phyloP scores from a whole-genome alignment of 2,888 invertebrate genomes.

The Oligia fasciuncula region DNA sequence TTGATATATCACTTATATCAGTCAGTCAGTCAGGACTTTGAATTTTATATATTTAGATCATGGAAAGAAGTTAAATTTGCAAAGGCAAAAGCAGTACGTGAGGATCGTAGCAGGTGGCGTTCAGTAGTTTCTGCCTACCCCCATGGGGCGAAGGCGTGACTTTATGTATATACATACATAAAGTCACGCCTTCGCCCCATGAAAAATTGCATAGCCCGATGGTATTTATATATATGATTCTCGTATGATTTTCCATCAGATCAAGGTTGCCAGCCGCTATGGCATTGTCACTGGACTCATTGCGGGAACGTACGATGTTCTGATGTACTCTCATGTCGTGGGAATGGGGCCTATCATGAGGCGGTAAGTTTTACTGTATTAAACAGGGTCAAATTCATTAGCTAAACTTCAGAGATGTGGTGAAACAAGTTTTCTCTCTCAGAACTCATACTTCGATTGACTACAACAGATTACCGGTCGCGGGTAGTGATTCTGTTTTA shows the following conservation, averaged over 20 bases:
- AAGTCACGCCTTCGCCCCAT: too few species aligned
- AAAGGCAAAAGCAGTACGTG: too few species aligned
- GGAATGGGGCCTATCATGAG: constrained; percentile 71
- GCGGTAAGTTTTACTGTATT: constrained; percentile 62
- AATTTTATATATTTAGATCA: too few species aligned
- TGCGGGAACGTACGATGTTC: constrained; percentile 75
- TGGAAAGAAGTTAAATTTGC: background rate
- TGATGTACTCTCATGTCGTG: constrained; percentile 80
- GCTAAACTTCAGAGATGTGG: background rate
- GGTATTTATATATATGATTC: background rate
- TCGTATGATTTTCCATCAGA: constrained; percentile 63
- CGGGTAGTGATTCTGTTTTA: background rate
- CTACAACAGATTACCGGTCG: background rate
- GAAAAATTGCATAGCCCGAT: background rate
- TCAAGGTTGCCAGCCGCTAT: constrained; percentile 77
- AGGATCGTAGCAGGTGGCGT: too few species aligned
- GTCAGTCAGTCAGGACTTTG: too few species aligned
- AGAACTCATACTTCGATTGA: background rate
- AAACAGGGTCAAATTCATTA: background rate
- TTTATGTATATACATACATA: too few species aligned
- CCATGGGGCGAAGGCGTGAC: too few species aligned
- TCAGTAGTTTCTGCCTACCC: background rate
- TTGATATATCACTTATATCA: too few species aligned
- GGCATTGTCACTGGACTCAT: constrained; percentile 77
- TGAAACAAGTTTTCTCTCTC: background rate